Percentiles rank a stretch among this genome's conserved stretches.
These are phyloP conservation scores for Stichodactyla helianthus DNA, from an alignment of 64 coral and sea anemone species.

Conservation along the genomic window DNA sequence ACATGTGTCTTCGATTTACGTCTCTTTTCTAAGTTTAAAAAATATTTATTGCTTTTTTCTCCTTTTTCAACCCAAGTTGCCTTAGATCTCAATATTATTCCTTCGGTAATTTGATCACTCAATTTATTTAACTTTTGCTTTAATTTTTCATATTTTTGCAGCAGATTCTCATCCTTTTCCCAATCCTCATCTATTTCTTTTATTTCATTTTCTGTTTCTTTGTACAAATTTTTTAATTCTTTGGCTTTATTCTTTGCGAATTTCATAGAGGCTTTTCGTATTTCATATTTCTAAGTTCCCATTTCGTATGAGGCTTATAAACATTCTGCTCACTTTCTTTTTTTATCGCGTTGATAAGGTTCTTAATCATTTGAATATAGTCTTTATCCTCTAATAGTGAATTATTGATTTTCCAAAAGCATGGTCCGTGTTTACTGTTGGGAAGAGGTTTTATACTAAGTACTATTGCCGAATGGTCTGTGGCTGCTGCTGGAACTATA, in stretches of 20 bases:
- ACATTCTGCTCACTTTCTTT: neutral
- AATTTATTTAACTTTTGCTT: neutral
- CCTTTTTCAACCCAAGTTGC: slow-evolving; percentile 1
- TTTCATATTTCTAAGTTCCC: slow-evolving; percentile 15
- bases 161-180: neutral
- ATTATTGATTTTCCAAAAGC: slow-evolving; percentile 14
- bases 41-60: slow-evolving; percentile 21
- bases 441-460: neutral
- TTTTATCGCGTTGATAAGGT: slow-evolving; percentile 18
- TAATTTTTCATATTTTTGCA: neutral
- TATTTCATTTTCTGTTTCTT: too few relatives aligned
- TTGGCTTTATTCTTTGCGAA: neutral
- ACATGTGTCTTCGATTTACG: slow-evolving; percentile 17
- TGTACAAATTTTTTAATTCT: too few relatives aligned
- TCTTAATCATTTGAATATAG: neutral
- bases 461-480: slow-evolving; percentile 22
- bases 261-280: neutral
- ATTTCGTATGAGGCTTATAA: neutral
- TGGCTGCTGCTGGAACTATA: too few relatives aligned
- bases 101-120: slow-evolving; percentile 12
- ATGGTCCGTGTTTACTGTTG: neutral
- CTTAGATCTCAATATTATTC: slow-evolving; percentile 2
- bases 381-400: slow-evolving; percentile 20
- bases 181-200: too few relatives aligned
- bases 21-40: neutral